Conservation (phyloP, 2,888 invertebrate genomes). For the Cantharis nigra region DNA sequence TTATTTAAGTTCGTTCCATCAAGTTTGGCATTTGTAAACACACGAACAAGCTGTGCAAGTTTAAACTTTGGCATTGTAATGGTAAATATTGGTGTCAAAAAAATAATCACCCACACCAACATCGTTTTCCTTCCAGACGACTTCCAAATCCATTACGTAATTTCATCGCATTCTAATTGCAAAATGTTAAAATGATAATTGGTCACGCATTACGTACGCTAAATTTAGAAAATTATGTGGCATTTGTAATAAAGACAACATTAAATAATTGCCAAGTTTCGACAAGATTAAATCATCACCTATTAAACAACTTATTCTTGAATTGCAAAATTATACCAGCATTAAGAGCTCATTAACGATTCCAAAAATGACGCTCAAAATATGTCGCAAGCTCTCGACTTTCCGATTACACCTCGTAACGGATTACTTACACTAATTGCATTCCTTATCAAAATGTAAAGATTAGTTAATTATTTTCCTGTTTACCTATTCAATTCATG, state of each 20-base stretch:
- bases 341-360: neutral
- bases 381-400: neutral
- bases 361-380: neutral
- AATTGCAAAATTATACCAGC: neutral
- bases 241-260: slow-evolving; percentile 1
- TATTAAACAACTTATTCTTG: neutral
- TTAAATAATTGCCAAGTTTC: neutral
- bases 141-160: neutral
- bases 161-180: slow-evolving; percentile 2
- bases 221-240: slow-evolving; percentile 12
- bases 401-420: neutral
- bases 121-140: neutral
- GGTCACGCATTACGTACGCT: slow-evolving; percentile 6
- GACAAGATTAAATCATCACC: neutral
- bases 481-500: neutral
- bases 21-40: neutral
- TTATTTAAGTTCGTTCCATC: neutral
- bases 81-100: neutral
- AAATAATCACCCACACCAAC: neutral
- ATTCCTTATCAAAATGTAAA: neutral
- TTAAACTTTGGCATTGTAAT: neutral
- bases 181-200: slow-evolving; percentile 4
- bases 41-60: neutral
- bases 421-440: neutral
- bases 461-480: neutral